Conservation (phyloP, 2,888 invertebrate species). For the Cactoblastis cactorum region DNA sequence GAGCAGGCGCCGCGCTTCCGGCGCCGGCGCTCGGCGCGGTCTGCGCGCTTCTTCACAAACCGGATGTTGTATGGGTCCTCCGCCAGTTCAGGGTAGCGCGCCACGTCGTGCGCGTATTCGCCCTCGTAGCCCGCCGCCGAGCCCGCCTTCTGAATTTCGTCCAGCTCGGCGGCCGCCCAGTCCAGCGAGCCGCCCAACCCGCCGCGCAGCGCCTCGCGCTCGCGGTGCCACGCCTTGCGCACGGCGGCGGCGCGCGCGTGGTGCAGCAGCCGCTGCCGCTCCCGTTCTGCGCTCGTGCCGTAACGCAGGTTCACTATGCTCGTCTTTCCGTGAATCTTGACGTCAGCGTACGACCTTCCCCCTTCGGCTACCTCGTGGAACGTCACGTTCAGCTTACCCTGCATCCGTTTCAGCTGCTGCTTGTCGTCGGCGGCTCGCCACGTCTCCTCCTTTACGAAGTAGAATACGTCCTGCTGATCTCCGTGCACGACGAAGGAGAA, state of each 20-base stretch:
- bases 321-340: slow-evolving; percentile 94
- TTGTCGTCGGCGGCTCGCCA: slow-evolving; percentile 94
- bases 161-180: slow-evolving; percentile 93
- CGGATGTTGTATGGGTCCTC: slow-evolving; percentile 97
- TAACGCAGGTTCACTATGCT: slow-evolving; percentile 96
- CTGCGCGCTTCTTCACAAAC: slow-evolving; percentile 89
- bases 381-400: slow-evolving; percentile 94
- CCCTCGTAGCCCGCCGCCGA: slow-evolving; percentile 92
- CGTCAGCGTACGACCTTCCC: slow-evolving; percentile 88
- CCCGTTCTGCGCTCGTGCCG: slow-evolving; percentile 94
- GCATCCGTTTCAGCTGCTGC: slow-evolving; percentile 92
- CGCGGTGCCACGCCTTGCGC: slow-evolving; percentile 95
- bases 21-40: slow-evolving; percentile 84
- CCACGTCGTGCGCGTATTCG: slow-evolving; percentile 94
- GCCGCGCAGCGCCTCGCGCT: slow-evolving; percentile 89
- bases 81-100: slow-evolving; percentile 93
- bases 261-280: slow-evolving; percentile 91
- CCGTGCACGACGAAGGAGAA: slow-evolving; percentile 93
- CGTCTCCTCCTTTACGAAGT: slow-evolving; percentile 94
- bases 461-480: slow-evolving; percentile 94
- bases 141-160: slow-evolving; percentile 92
- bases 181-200: slow-evolving; percentile 88
- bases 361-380: slow-evolving; percentile 92
- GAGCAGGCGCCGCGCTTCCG: slow-evolving; percentile 82
- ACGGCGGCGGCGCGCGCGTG: slow-evolving; percentile 94